phyloP scores from a whole-genome alignment of 2,797 vertebrate species.

The Amblyraja radiata region DNA sequence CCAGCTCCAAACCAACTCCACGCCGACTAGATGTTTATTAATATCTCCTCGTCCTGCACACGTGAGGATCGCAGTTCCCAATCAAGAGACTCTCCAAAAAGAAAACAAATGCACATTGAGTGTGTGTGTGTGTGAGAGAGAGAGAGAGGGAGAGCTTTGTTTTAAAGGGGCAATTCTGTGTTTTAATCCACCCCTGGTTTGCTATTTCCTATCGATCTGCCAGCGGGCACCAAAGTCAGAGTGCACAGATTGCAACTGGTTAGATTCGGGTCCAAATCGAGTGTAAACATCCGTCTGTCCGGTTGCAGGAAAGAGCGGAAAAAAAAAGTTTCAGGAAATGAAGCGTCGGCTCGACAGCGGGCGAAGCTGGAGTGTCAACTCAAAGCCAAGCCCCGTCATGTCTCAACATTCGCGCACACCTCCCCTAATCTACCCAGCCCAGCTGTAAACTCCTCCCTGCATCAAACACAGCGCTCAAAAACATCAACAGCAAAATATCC shows the following conservation, averaged over 20 bases:
- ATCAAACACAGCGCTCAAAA: neutral
- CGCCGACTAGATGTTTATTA: neutral
- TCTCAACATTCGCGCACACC: neutral
- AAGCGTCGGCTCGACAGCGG: neutral
- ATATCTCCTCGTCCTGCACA: neutral
- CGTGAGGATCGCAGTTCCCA: neutral
- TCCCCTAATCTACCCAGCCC: neutral
- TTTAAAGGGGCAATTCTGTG: neutral
- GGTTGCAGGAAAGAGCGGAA: neutral
- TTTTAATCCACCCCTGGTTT: neutral
- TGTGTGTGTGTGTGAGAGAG: neutral
- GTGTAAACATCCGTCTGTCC: neutral
- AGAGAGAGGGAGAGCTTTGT: neutral
- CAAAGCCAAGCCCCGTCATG: neutral
- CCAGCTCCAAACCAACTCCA: too few species aligned
- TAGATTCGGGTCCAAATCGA: neutral
- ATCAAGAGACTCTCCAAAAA: neutral
- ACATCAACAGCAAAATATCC: neutral
- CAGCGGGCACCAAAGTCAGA: neutral
- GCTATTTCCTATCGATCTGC: too few species aligned
- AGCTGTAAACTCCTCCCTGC: neutral
- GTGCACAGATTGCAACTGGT: neutral
- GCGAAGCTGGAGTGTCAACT: neutral
- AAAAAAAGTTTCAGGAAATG: conserved; percentile 12
- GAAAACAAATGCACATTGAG: conserved; percentile 29